Evolutionary conservation across 2,797 vertebrate species (phyloP).

Genomic region (Neomorphus geoffroyi): DNA sequence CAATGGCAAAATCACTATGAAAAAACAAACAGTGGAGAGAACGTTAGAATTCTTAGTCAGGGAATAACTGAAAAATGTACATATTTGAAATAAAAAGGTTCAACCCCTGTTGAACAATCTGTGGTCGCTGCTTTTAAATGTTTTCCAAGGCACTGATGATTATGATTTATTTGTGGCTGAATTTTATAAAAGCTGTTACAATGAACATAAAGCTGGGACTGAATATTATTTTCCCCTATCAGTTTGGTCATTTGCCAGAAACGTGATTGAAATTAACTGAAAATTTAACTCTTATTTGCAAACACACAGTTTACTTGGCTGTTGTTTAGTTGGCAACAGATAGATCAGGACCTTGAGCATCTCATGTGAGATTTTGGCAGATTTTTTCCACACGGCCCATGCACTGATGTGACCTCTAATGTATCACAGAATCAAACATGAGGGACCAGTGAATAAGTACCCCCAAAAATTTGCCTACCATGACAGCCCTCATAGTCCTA

Average conservation of each 20-base stretch:
- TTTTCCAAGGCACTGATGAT: neutral
- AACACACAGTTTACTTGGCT: neutral
- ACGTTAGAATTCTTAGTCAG: neutral
- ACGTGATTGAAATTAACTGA: neutral
- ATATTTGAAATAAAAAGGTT: neutral
- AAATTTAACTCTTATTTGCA: neutral
- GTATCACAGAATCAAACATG: neutral
- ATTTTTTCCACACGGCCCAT: rapidly evolving
- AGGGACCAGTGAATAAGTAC: neutral
- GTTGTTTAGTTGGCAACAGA: neutral
- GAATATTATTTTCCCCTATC: neutral
- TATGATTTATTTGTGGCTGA: neutral
- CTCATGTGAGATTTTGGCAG: neutral
- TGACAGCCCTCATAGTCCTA: neutral
- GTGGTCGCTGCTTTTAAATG: neutral
- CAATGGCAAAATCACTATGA: neutral
- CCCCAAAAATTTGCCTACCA: neutral
- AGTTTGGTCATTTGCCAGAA: neutral
- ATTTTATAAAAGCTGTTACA: neutral
- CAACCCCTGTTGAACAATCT: too few relatives aligned
- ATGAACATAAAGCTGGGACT: neutral
- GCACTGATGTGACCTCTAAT: neutral
- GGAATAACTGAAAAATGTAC: neutral
- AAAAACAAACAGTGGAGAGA: neutral
- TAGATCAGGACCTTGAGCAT: neutral